Evolutionary conservation across 2,113 vertebrate species (phyloP).

Genomic region (Tragelaphus scriptus): DNA sequence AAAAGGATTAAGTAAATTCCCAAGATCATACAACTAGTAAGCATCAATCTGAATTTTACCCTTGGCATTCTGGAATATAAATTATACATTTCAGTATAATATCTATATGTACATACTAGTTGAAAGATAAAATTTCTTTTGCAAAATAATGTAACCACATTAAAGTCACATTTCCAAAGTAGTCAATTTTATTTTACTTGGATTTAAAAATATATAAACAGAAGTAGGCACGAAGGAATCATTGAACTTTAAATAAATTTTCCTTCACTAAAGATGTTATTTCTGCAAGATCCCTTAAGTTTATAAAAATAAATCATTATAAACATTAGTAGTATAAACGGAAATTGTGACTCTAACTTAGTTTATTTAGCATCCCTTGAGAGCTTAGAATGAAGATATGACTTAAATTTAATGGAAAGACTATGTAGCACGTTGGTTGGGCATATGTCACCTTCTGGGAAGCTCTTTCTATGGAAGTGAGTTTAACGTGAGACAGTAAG

Average conservation of each 20-base stretch:
- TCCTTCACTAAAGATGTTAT: constrained; percentile 41
- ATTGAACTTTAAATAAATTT: constrained; percentile 53
- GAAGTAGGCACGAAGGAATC: not conserved
- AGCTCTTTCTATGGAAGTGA: not conserved
- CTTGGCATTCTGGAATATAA: not conserved
- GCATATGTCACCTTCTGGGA: not conserved
- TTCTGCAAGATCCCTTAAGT: not conserved
- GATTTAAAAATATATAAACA: constrained; percentile 29
- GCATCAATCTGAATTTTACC: not conserved
- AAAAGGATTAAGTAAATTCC: not conserved
- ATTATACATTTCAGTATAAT: not conserved
- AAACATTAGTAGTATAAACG: constrained; percentile 31
- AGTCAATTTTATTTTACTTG: constrained; percentile 28
- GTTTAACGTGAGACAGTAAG: not conserved
- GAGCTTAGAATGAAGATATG: not conserved
- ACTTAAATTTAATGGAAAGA: not conserved
- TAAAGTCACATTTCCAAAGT: constrained; percentile 1
- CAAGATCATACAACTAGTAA: not conserved
- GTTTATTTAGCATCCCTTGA: constrained; percentile 20
- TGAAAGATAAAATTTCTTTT: constrained; percentile 17
- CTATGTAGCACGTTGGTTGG: not conserved
- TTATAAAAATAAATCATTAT: constrained; percentile 52
- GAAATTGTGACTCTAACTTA: constrained; percentile 48
- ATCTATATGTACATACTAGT: not conserved
- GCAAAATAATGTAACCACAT: constrained; percentile 13